Base-by-base conservation (phyloP, 92 coral and sea anemone genomes). In the Phymanthus crucifer region DNA sequence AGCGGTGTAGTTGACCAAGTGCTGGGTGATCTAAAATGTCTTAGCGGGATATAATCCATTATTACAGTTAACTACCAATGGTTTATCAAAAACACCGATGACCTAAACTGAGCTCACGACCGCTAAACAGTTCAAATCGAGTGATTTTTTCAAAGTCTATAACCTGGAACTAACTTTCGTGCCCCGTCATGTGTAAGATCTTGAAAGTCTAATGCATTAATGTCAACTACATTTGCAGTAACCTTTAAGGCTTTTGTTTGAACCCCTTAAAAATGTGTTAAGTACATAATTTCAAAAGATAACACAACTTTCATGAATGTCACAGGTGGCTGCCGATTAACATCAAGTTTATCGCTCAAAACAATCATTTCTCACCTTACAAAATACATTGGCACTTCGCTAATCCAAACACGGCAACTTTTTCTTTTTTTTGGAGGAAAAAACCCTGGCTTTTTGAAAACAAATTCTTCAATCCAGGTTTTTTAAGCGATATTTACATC, bases 321-420 rank as follows among this genome's bases (percentile, higher is more conserved):
- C 75, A 77, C 81, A 77, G 81, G 81, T 77, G 81, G 56, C 68
- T 61, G 18, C 13, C 43, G 81, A 77, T 77, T 21, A 77, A 37
- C 61, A 77, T 77, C 68, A 69, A 61, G 65, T 33, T 47, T 43
- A 43, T 35, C 68, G 18, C 40, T 16, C 40, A 6, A 36, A 58
- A 32, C 46, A 61, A 65, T 64, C 40, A 58, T 3, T 35, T 75
- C 33, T 14, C 75, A 38, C 75, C 32, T 40, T 45, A 38, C 4
- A 7, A 61, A 61, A n/a, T 61, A 61, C 1, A 37, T 71, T 71
- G 5, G 12, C 52, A 12, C 75, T 24, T 40, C 17, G n/a, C 14
- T 71, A 71, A 19, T 71, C 75, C 75, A 71, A 71, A 40, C 75
- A 71, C 32, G 17, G 23, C 64, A 54, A 2, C 11, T 61, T 61